Evolutionary conservation across 35 echinoderm and acorn worm species (phyloP), one percentile per base, ranked within the genome.

Genomic region (Heliocidaris tuberculata): DNA sequence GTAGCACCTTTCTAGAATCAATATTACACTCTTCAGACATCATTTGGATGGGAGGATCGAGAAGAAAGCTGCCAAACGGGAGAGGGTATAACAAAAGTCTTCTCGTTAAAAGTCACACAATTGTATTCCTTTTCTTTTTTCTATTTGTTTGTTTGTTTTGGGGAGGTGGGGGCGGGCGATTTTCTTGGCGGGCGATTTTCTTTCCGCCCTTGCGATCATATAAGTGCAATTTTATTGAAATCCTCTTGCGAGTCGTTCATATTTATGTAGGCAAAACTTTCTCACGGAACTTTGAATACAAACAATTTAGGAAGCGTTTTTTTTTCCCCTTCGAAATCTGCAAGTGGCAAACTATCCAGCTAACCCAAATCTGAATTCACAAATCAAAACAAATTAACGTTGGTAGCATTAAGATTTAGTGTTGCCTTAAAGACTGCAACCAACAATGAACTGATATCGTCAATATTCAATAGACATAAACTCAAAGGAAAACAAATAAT

Each of bases 1-100:
- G 87, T 89, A 89, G 87, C 87, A 89, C 31, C 87, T 89, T 89
- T 47, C 87, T 8, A 32, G 31, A 48, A 89, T 89, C 87, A 89
- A 89, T 89, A 89, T 48, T 48, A 78, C 24, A n/a, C 65, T 78
- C 65, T 78, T 78, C 15, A 78, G 65, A 78, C 65, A 17, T 78
- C 27, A 27, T 27, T 5, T 78, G 65, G 21, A n/a, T 78, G 65
- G 27, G 35, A 24, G 7, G 5, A 21, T 78, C 7, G 10, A 56
- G 52, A 78, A 21, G 29, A 2, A 1, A 32, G 11, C 31, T 31
- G 7, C 5, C 87, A 32, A 19, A 48, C 31, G 31, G 0, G 47
- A 89, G 87, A 48, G 10, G 5, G 35, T 47, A 89, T 19, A 13
- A 13, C 9, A 24, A 15, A 48, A 32, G 31, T 35, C 87, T 32